A percentile compares a stretch with the other conserved stretches of the same genome.
Conservation (phyloP, 2,888 invertebrate species). For the Sesamia inferens region DNA sequence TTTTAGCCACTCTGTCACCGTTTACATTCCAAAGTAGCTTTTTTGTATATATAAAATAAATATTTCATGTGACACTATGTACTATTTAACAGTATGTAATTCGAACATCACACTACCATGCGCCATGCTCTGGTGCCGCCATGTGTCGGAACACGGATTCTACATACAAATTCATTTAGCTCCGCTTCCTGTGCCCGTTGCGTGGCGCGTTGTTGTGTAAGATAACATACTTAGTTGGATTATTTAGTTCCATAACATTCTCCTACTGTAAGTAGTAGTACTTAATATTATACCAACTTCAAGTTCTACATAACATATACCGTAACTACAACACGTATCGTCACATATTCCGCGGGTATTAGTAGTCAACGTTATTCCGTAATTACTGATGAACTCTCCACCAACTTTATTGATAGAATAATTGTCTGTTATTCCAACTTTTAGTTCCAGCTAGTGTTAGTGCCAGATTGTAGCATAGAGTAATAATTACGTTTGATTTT, state of each 20-base stretch:
- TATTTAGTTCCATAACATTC: background rate
- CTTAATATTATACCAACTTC: background rate
- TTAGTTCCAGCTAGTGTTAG: no score
- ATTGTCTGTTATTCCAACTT: background rate
- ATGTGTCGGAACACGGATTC: background rate
- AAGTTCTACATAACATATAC: background rate
- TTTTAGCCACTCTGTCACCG: no score
- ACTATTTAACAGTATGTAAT: background rate
- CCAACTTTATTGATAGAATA: background rate
- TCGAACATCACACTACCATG: background rate
- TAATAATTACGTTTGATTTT: no score
- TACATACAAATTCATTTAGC: background rate
- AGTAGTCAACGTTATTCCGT: constrained; percentile 18
- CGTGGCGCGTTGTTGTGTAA: background rate
- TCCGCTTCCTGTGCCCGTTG: background rate
- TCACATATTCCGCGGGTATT: constrained; percentile 32
- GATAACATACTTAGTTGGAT: no score
- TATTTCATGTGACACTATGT: background rate
- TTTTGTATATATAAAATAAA: no score
- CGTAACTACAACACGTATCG: constrained; percentile 33
- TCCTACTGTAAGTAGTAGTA: background rate
- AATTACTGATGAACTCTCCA: constrained; percentile 1
- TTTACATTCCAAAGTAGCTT: no score
- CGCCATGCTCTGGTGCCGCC: background rate
- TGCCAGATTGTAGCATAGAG: no score